Conservation (phyloP, 2,888 invertebrate species). For the Pyralis farinalis region DNA sequence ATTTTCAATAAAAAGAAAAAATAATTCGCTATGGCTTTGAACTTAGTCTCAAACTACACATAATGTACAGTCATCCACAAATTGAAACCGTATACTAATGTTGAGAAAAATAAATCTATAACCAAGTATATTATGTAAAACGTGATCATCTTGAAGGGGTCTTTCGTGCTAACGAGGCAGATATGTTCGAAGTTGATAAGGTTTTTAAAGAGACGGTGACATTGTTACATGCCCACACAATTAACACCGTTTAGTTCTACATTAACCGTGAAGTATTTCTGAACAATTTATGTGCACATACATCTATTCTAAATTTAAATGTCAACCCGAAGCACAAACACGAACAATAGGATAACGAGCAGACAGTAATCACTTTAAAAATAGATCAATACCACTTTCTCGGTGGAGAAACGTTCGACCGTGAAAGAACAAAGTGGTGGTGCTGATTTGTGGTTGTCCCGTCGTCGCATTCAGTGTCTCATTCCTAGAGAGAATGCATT, state of each 20-base stretch:
- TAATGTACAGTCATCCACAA: too few species aligned
- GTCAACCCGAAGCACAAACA: slow-evolving; percentile 34
- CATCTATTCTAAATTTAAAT: slow-evolving; percentile 34
- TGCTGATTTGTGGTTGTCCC: slow-evolving; percentile 67
- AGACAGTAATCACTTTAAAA: slow-evolving; percentile 60
- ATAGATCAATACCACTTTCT: slow-evolving; percentile 55
- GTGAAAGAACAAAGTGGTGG: slow-evolving; percentile 70
- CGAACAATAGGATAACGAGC: slow-evolving; percentile 50
- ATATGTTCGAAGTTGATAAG: too few species aligned
- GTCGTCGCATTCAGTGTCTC: slow-evolving; percentile 52
- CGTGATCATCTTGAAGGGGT: too few species aligned
- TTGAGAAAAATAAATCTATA: too few species aligned
- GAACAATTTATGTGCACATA: slow-evolving; percentile 25
- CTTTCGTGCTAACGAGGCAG: too few species aligned
- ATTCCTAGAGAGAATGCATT: slow-evolving; percentile 53
- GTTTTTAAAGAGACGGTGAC: slow-evolving; percentile 20
- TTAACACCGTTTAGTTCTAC: slow-evolving; percentile 53
- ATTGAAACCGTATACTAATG: too few species aligned
- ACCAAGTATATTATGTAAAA: too few species aligned
- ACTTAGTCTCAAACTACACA: too few species aligned
- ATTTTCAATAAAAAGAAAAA: too few species aligned
- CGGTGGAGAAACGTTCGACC: slow-evolving; percentile 48
- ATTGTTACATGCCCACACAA: slow-evolving; percentile 47
- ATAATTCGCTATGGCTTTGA: too few species aligned
- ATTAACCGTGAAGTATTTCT: slow-evolving; percentile 51